Percentiles rank a stretch among this genome's conserved stretches.
Evolutionary conservation across 2,113 vertebrate genomes (phyloP).

Genomic region (Morone saxatilis): DNA sequence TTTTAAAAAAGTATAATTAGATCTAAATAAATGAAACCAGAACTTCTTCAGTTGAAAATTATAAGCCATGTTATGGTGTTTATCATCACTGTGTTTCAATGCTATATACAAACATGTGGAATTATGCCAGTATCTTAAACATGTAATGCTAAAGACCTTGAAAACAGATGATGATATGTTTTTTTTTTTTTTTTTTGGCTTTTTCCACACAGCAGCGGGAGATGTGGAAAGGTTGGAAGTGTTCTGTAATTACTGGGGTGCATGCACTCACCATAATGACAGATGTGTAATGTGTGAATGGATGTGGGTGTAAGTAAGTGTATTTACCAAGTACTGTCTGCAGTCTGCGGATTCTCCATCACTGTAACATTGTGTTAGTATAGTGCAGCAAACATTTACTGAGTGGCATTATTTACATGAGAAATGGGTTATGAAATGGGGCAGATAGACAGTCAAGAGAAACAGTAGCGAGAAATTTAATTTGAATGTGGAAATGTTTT

Average conservation of each 20-base stretch:
- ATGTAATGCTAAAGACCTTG: background rate
- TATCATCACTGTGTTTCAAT: background rate
- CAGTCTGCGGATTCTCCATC: background rate
- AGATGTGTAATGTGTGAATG: constrained; percentile 30
- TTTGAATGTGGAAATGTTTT: background rate
- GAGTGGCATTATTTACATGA: background rate
- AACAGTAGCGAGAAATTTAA: background rate
- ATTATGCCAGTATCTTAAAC: background rate
- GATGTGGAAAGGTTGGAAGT: constrained; percentile 17
- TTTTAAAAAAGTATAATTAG: background rate
- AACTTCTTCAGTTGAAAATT: background rate
- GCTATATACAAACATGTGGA: background rate
- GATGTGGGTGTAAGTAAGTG: constrained; percentile 21
- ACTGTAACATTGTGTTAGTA: background rate
- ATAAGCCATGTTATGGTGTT: no score
- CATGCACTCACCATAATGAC: background rate
- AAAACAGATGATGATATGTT: background rate
- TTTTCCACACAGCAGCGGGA: background rate
- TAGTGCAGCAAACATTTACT: background rate
- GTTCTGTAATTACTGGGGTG: constrained; percentile 23
- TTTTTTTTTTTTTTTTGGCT: background rate
- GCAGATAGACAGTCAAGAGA: background rate
- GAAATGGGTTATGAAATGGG: background rate
- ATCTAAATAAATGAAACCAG: background rate
- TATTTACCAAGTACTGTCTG: constrained; percentile 1